phyloP scores from a whole-genome alignment of 2,888 invertebrate species.

The Eupsilia transversa region DNA sequence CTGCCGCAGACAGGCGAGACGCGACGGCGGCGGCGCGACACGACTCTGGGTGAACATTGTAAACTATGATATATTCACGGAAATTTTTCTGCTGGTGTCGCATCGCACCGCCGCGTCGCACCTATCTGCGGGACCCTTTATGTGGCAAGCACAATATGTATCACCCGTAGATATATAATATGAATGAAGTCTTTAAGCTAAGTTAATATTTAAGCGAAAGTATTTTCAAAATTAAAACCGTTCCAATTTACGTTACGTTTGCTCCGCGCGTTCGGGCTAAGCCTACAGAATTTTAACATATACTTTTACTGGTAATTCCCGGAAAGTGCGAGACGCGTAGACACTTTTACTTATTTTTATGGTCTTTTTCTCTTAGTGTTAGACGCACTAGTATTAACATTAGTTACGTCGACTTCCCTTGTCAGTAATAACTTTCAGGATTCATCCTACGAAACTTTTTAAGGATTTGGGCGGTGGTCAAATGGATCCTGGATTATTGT shows the following conservation, averaged over 20 bases:
- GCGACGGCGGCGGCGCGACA: too few relatives aligned
- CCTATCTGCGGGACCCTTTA: too few relatives aligned
- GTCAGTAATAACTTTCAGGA: conserved; percentile 50
- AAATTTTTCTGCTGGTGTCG: too few relatives aligned
- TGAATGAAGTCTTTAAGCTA: neutral
- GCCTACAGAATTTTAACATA: conserved; percentile 22
- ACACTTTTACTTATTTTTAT: conserved; percentile 50
- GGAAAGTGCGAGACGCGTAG: conserved; percentile 18
- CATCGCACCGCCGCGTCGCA: too few relatives aligned
- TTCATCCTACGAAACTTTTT: conserved; percentile 29
- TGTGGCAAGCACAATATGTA: neutral
- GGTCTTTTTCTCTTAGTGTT: conserved; percentile 43
- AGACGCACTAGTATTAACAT: conserved; percentile 39
- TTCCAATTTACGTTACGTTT: neutral
- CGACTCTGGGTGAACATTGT: too few relatives aligned
- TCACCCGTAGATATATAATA: neutral
- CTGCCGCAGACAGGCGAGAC: too few relatives aligned
- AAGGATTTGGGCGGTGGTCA: conserved; percentile 25
- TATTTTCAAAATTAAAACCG: neutral
- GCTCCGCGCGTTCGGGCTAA: neutral
- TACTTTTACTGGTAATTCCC: conserved; percentile 20
- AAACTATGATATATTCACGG: too few relatives aligned
- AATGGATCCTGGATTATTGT: conserved; percentile 28
- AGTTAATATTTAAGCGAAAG: neutral
- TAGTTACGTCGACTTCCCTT: conserved; percentile 42